Evolutionary conservation across 2,113 vertebrate genomes (phyloP).

Genomic region (Etheostoma spectabile): DNA sequence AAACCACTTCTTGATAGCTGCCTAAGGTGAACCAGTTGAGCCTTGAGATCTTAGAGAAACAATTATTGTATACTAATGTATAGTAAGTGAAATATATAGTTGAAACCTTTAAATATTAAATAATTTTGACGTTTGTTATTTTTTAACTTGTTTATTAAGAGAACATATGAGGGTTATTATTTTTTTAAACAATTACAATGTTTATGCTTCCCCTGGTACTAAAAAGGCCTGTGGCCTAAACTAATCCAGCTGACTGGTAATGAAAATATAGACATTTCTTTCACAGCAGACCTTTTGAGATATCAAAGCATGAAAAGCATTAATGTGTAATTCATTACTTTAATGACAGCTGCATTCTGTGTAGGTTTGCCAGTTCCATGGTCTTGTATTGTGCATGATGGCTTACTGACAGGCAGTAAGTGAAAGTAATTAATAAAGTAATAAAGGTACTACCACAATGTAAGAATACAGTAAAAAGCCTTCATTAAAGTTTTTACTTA

Average conservation of each 20-base stretch:
- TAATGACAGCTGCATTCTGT: neutral
- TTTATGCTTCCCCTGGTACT: neutral
- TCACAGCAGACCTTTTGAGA: neutral
- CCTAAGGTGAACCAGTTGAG: neutral
- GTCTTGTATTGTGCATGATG: neutral
- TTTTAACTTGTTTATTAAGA: neutral
- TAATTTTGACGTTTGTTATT: neutral
- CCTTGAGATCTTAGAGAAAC: neutral
- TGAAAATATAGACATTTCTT: neutral
- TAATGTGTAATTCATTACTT: neutral
- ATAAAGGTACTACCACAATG: neutral
- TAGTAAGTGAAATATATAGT: neutral
- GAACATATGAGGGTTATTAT: neutral
- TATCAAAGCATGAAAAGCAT: neutral
- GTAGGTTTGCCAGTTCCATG: neutral
- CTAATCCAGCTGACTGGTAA: neutral
- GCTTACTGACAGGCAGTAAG: neutral
- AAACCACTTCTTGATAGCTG: neutral
- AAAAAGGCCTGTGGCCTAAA: neutral
- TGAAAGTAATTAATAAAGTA: neutral
- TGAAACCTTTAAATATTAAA: neutral
- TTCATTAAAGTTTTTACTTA: too few relatives aligned
- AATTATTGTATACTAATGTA: neutral
- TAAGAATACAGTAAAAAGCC: neutral
- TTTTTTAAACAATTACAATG: neutral